phyloP scores from a whole-genome alignment of 2,113 vertebrate species.

The Paramormyrops kingsleyae region DNA sequence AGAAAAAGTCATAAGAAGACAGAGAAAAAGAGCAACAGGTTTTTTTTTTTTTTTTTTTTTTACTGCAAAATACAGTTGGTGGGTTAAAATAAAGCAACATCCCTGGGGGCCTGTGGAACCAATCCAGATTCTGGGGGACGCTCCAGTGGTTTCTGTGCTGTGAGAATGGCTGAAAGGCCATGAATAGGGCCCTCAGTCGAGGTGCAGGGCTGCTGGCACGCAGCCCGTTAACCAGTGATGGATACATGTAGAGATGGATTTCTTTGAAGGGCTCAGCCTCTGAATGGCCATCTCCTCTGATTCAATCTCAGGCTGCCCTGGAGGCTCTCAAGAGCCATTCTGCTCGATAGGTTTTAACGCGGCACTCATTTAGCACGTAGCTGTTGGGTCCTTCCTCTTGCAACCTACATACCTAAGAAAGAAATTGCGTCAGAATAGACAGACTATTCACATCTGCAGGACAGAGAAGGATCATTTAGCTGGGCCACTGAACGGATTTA shows the following conservation, averaged over 20 bases:
- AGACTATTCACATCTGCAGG: slow-evolving; percentile 41
- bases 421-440: slow-evolving; percentile 27
- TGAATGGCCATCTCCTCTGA: slow-evolving; percentile 10
- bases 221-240: not conserved
- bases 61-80: not conserved
- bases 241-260: not conserved
- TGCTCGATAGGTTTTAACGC: slow-evolving; percentile 11
- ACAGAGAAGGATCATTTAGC: slow-evolving; percentile 32
- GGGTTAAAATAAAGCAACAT: not conserved
- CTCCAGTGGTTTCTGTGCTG: not conserved
- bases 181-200: not conserved
- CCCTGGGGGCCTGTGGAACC: not conserved
- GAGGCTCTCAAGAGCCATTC: slow-evolving; percentile 6
- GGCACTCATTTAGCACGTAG: slow-evolving; percentile 28
- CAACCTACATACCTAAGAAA: slow-evolving; percentile 33
- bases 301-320: slow-evolving; percentile 17
- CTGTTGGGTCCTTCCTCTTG: slow-evolving; percentile 23
- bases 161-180: not conserved
- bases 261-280: not conserved
- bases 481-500: slow-evolving; percentile 16
- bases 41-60: not conserved
- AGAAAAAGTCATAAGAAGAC: not conserved
- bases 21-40: not conserved
- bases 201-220: not conserved
- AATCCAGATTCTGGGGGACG: not conserved